Percentiles rank a stretch among this genome's conserved stretches.
These are phyloP conservation scores for Bradypus variegatus DNA, from an alignment of 2,797 vertebrate species.

Conservation along the genomic window DNA sequence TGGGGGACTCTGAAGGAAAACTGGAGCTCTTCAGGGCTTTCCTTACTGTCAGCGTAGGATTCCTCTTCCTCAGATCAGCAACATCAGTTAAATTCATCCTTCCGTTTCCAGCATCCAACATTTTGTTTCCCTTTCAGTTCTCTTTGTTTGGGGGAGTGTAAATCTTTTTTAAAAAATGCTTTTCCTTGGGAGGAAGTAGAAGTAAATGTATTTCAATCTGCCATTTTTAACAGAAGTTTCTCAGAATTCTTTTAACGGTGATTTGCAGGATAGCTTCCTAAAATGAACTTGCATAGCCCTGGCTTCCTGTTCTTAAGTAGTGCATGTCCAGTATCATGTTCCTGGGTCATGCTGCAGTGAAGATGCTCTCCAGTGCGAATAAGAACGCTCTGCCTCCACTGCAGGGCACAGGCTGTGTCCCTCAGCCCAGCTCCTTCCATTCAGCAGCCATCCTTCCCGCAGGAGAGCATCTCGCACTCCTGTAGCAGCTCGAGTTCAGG, in stretches of 20 bases:
- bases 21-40: no score
- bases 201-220: neutral
- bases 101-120: neutral
- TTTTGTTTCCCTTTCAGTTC: neutral
- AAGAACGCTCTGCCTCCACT: accelerated
- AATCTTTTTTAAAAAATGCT: neutral
- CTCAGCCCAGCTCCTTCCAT: neutral
- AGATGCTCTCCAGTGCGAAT: accelerated
- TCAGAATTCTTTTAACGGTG: neutral
- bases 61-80: neutral
- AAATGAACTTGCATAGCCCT: accelerated
- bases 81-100: neutral
- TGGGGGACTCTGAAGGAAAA: accelerated
- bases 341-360: neutral
- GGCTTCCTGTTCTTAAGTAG: neutral
- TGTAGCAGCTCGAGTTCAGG: no score
- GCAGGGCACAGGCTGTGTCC: neutral
- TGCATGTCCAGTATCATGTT: accelerated
- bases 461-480: accelerated
- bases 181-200: neutral
- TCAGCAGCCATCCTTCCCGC: neutral
- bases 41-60: accelerated
- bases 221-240: neutral
- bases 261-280: neutral
- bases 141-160: neutral